Percentiles rank a stretch among this genome's conserved stretches.
Evolutionary conservation across 2,888 invertebrate species (phyloP).

Genomic region (Drosophila quasianomalipes): DNA sequence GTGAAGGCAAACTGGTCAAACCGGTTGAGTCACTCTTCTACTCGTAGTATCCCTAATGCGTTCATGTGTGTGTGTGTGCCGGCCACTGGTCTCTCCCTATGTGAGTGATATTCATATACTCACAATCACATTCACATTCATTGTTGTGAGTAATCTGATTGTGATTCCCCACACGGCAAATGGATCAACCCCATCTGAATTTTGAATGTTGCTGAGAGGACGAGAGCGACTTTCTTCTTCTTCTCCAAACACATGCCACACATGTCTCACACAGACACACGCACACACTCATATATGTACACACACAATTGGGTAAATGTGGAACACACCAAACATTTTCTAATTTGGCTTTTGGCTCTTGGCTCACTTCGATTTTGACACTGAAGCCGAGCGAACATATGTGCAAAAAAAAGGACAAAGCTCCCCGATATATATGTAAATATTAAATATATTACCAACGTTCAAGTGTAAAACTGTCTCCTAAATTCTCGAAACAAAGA

Average conservation of each 20-base stretch:
- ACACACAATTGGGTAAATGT: background rate
- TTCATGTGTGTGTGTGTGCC: constrained; percentile 6
- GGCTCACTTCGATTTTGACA: constrained; percentile 48
- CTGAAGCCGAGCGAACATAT: constrained; percentile 23
- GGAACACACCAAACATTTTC: background rate
- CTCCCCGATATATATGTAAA: background rate
- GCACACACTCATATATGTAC: background rate
- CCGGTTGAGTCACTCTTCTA: constrained; percentile 53
- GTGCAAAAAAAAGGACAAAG: constrained; percentile 1
- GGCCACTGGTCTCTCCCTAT: constrained; percentile 16
- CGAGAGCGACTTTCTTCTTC: constrained; percentile 9
- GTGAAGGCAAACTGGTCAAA: constrained; percentile 69
- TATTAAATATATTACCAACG: background rate
- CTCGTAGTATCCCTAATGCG: constrained; percentile 1
- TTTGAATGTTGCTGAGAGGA: background rate
- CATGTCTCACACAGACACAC: background rate
- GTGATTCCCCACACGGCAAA: constrained; percentile 1
- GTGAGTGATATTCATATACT: background rate
- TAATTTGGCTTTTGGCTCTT: background rate
- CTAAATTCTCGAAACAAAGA: background rate
- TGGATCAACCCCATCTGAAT: constrained; percentile 1
- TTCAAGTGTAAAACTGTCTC: background rate
- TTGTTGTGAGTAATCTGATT: constrained; percentile 4
- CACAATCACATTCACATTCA: background rate
- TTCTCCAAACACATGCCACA: background rate